Evolutionary conservation across 2,888 invertebrate species (phyloP), one percentile per base, ranked within the genome.

Genomic region (Chirona hameri): DNA sequence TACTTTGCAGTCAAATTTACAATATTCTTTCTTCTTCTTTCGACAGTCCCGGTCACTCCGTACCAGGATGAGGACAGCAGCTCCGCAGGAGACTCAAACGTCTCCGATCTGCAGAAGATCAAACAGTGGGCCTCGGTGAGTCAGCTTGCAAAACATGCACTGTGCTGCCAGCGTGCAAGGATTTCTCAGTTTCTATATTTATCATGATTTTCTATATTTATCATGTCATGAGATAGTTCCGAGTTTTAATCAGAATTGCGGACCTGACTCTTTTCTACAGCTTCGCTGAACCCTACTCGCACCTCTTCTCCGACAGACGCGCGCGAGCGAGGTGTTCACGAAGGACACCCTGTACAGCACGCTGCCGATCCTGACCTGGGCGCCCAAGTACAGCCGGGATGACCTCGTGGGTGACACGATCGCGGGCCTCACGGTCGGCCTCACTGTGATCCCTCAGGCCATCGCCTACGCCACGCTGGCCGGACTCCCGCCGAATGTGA

Each of bases 401-500:
- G 93, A 94, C 88, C 91, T 94, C 1, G 87, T 96, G 82, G 92
- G 94, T 84, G 98, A 98, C 89, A 87, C 94, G 81, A 95, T 98
- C 86, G 97, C 97, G 27, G 98, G 97, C 0, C 90, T 97, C 83
- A 97, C 97, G 1, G 97, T 98, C 0, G 97, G 96, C 0, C 90
- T 98, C 46, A 97, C 96, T 0, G 95, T 97, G 72, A 93, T 98
- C 90, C 97, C 97, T 0, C 97, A 97, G 89, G 95, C 95, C 86
- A 93, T 97, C 86, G 97, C 97, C 24, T 96, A 97, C 88, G 96
- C 97, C 65, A 90, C 93, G 81, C 90, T 97, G 81, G 97, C 97
- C 18, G 93, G 93, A 81, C 89, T 97, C 82, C 92, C 94, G 27
- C 93, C 96, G 48, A 94, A 96, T 89, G 91, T 91, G 87, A 84